A percentile compares a stretch with the other conserved stretches of the same genome.
These are phyloP conservation scores for Cyanocitta stelleri DNA, from an alignment of 2,113 vertebrate genomes.

Conservation along the genomic window DNA sequence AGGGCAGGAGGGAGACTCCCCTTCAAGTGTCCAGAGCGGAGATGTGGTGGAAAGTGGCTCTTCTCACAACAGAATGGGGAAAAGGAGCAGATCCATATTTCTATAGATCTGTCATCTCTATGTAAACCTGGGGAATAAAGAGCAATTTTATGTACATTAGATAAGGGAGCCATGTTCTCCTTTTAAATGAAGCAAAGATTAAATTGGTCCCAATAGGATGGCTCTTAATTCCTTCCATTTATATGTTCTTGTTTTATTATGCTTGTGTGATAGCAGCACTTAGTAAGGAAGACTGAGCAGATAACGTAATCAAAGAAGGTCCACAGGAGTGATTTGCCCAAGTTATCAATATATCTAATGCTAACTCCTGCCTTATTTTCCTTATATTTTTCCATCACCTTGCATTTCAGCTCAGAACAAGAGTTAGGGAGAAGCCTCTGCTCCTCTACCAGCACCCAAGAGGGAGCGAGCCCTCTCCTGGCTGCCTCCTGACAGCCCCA, in stretches of 20 bases:
- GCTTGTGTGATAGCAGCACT: slow-evolving; percentile 17
- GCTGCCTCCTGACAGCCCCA: slow-evolving; percentile 35
- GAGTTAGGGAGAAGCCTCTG: neutral
- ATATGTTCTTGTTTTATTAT: slow-evolving; percentile 55
- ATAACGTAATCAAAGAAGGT: slow-evolving; percentile 12
- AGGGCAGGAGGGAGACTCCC: neutral
- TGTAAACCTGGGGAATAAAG: slow-evolving; percentile 59
- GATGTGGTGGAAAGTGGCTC: neutral
- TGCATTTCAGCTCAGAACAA: neutral
- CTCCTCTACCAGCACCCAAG: neutral
- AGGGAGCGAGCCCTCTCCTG: neutral
- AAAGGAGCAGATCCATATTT: slow-evolving; percentile 20
- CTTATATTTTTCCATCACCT: neutral
- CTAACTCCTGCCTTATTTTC: neutral
- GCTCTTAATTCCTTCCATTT: slow-evolving; percentile 58
- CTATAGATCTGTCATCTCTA: slow-evolving; percentile 35
- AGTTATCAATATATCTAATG: slow-evolving; percentile 26
- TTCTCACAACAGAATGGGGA: neutral
- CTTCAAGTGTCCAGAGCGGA: neutral
- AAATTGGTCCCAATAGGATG: slow-evolving; percentile 60
- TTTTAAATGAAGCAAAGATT: slow-evolving; percentile 63
- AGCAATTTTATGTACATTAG: slow-evolving; percentile 54
- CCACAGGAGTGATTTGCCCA: slow-evolving; percentile 10
- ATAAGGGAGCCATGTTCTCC: slow-evolving; percentile 60
- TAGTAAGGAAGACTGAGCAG: neutral